These are phyloP conservation scores for Petromus typicus DNA, from an alignment of 2,113 vertebrate genomes.

Conservation along the genomic window DNA sequence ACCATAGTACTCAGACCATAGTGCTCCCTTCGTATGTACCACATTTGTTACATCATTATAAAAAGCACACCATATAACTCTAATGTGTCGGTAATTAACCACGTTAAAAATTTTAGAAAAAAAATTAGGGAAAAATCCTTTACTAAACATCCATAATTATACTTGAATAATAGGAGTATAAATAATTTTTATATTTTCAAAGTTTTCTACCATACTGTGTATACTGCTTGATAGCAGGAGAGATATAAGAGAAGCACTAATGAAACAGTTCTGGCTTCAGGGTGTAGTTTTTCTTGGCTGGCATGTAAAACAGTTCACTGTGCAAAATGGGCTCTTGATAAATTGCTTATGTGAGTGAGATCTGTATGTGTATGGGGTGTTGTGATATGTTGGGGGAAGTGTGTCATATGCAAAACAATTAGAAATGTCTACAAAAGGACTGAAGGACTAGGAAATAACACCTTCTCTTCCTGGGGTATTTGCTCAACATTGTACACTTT, in stretches of 20 bases:
- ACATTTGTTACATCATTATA: neutral
- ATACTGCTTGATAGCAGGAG: neutral
- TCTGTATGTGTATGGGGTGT: no score
- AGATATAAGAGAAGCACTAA: slow-evolving; percentile 31
- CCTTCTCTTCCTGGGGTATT: neutral
- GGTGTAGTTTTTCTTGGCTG: neutral
- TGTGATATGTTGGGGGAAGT: neutral
- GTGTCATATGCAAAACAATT: neutral
- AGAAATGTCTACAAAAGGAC: slow-evolving; percentile 9
- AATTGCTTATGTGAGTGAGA: neutral
- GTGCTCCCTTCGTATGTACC: neutral
- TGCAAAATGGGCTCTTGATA: neutral
- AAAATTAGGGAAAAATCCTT: neutral
- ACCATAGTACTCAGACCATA: no score
- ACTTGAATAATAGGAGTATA: neutral
- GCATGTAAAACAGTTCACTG: neutral
- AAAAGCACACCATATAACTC: neutral
- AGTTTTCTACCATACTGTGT: neutral
- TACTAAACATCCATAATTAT: neutral
- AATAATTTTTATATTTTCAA: neutral
- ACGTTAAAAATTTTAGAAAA: neutral
- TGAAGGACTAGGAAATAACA: neutral
- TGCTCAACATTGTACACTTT: neutral
- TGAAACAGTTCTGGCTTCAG: neutral
- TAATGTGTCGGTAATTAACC: neutral